Base-by-base conservation (phyloP, 1,140 invertebrate genomes). In the Bombus pyrosoma region DNA sequence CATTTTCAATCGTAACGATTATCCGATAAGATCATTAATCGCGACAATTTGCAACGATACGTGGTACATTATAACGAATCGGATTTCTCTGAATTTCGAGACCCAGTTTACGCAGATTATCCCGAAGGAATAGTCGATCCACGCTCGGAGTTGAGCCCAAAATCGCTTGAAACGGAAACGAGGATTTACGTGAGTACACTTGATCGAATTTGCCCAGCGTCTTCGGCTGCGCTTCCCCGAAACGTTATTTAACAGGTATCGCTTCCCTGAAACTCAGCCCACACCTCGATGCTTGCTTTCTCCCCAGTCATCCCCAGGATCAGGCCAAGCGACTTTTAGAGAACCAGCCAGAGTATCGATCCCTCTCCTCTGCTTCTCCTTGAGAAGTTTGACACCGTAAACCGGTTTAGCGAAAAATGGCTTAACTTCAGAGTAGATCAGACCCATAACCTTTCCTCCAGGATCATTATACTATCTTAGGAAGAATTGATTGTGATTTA, bases 331-430 rank as follows among this genome's bases (percentile, higher is more conserved):
- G 81, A 87, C 81, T 86, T 76, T 87, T 81, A 79, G 53, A 15
- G 37, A 79, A 69, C 34, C 79, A 8, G 12, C 41, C 32, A 13
- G 32, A 73, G 81, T 93, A 93, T 93, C 89, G 92, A 93, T 92
- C 91, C 87, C 18, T 28, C 25, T 64, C 34, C 37, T 10, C 28
- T 68, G 41, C 85, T 71, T 82, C 66, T 86, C 73, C 32, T 8
- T 34, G 32, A 66, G 64, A 95, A 94, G 91, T 94, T 95, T 94
- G 92, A 93, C 91, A 89, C 89, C 86, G 91, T 93, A 94, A 93
- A 94, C 92, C 93, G 93, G 92, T 93, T 94, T 92, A 92, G 85
- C 90, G 93, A 94, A 94, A 94, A 94, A 94, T 93, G 91, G 92
- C 91, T 93, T 90, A 93, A 93, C 90, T 94, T 92, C 28, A 84